Conservation (phyloP, 2,113 vertebrate genomes). For the Poecile atricapillus region DNA sequence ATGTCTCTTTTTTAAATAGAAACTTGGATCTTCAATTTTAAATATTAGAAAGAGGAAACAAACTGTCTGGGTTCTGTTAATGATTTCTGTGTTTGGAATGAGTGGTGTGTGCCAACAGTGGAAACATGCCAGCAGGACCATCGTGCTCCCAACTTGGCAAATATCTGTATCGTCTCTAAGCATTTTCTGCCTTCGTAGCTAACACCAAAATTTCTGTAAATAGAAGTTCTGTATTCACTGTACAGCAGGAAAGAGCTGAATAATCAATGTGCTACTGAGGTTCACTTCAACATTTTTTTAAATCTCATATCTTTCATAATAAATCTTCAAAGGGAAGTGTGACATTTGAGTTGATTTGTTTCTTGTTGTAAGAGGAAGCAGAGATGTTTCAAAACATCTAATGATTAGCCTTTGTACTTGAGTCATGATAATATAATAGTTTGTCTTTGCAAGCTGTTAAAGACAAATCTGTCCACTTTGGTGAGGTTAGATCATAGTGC, state of each 20-base stretch:
- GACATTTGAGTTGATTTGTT: not conserved
- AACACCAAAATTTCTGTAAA: not conserved
- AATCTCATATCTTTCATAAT: not conserved
- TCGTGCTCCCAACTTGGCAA: slow-evolving; percentile 28
- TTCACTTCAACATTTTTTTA: not conserved
- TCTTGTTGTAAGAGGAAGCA: not conserved
- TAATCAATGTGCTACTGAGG: not conserved
- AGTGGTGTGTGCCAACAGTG: slow-evolving; percentile 17
- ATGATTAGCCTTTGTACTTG: not conserved
- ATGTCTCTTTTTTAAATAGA: slow-evolving; percentile 30
- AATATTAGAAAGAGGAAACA: slow-evolving; percentile 46
- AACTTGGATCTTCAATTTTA: slow-evolving; percentile 50
- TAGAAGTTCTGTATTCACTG: not conserved
- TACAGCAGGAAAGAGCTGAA: not conserved
- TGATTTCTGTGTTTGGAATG: slow-evolving; percentile 44
- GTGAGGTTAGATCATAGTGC: not conserved
- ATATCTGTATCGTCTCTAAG: not conserved
- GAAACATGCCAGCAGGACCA: slow-evolving; percentile 23
- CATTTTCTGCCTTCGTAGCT: not conserved
- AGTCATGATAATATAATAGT: not conserved
- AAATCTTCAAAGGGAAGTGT: not conserved
- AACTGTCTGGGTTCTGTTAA: slow-evolving; percentile 59
- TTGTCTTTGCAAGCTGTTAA: not conserved
- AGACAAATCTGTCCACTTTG: not conserved
- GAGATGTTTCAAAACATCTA: not conserved